Evolutionary conservation across 2,797 vertebrate species (phyloP), one percentile per base, ranked within the genome.

Genomic region (Etheostoma perlongum): DNA sequence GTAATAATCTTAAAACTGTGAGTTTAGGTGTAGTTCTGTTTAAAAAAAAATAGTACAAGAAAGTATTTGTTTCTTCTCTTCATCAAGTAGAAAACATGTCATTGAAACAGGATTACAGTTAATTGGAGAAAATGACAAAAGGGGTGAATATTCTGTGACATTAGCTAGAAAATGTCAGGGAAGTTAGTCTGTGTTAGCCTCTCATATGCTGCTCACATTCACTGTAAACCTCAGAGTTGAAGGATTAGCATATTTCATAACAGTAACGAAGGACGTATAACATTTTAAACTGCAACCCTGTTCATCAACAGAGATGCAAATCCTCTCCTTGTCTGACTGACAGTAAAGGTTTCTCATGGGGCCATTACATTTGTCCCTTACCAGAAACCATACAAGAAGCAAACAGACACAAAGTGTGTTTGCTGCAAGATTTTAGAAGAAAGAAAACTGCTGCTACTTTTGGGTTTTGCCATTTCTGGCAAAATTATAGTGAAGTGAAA

Each of bases 1-100:
- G 66, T 58, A 54, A 69, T 57, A 60, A 76, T 76, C 73, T 91
- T 93, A 92, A 93, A 88, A 93, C 88, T 85, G 76, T 90, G 82
- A 89, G 63, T 74, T 83, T 65, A 33, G 36, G 33, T 76, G 36
- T 80, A 65, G 44, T 64, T 83, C 46, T 78, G 67, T 78, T 78
- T 68, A 40, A 76, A 85, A 83, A 76, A 85, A 83, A 85, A 85
- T 62, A 57, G 46, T 81, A 81, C 72, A 76, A 83, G n/a, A 65
- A 82, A 54, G 44, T 21, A 58, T 85, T 80, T 54, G 68, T 88
- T 87, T 87, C 74, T 89, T 79, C 33, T 89, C 72, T 72, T 85
- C 70, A 57, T 78, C 82, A 84, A 87, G 89, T 91, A 91, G 85
- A 94, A 90, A 89, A 88, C 75, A 79, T 72, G 67, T 69, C 40